Conservation (phyloP, 2,888 invertebrate species). For the Lasioglossum calceatum region DNA sequence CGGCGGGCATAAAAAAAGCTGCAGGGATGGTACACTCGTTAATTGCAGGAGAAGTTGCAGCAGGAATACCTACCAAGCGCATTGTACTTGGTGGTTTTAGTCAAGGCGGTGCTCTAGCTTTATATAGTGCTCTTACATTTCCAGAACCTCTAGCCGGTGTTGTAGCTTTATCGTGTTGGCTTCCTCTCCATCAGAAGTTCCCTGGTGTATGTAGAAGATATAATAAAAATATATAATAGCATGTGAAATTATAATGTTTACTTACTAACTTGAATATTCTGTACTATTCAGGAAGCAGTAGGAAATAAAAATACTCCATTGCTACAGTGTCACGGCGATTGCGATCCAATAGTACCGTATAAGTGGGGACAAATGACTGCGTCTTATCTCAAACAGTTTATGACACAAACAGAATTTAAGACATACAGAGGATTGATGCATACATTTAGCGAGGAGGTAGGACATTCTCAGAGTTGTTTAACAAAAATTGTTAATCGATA, state of each 20-base stretch:
- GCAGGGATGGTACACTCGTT: constrained; percentile 90
- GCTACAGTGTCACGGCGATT: constrained; percentile 98
- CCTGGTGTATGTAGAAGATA: constrained; percentile 86
- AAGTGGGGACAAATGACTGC: constrained; percentile 98
- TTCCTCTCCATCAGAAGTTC: constrained; percentile 95
- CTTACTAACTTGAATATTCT: background rate
- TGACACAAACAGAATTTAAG: constrained; percentile 93
- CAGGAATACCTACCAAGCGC: constrained; percentile 93
- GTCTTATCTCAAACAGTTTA: constrained; percentile 92
- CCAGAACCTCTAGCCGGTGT: constrained; percentile 94
- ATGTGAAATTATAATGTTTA: background rate
- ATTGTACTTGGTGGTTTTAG: constrained; percentile 98
- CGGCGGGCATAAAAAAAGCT: constrained; percentile 93
- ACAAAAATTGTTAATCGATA: background rate
- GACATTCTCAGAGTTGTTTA: background rate
- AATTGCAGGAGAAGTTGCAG: constrained; percentile 92
- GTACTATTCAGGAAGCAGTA: constrained; percentile 85
- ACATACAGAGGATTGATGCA: constrained; percentile 95
- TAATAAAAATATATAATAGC: background rate
- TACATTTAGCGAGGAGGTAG: constrained; percentile 92
- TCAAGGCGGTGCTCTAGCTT: constrained; percentile 97
- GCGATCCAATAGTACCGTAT: constrained; percentile 97
- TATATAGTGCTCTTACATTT: constrained; percentile 96
- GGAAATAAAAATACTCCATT: constrained; percentile 87
- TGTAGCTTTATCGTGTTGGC: constrained; percentile 96